phyloP scores from a whole-genome alignment of 64 coral and sea anemone species.

The Pocillopora damicornis region DNA sequence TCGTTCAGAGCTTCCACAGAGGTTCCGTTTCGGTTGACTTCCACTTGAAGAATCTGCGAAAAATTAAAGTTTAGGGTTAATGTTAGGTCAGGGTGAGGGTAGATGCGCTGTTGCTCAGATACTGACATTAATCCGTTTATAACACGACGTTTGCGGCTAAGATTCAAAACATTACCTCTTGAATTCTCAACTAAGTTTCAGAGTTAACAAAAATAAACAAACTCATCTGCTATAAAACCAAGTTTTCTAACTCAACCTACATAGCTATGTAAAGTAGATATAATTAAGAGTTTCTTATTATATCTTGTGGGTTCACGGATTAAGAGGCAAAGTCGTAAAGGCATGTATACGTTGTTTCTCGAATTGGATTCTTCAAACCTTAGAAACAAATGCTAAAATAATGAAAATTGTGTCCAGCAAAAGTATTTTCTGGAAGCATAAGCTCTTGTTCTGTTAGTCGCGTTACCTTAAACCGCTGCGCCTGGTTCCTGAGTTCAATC shows the following conservation, averaged over 20 bases:
- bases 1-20: slow-evolving; percentile 95
- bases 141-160: no score
- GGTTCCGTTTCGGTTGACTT: slow-evolving; percentile 78
- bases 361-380: neutral
- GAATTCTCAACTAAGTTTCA: no score
- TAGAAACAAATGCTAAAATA: no score
- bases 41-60: slow-evolving; percentile 77
- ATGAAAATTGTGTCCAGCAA: neutral
- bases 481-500: slow-evolving; percentile 70
- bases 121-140: no score
- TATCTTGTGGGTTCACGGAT: no score
- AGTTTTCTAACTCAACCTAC: no score
- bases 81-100: no score
- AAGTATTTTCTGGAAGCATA: neutral
- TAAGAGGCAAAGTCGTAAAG: neutral
- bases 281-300: no score
- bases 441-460: neutral
- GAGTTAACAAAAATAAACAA: no score
- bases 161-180: neutral
- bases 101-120: no score
- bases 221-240: no score
- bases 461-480: slow-evolving; percentile 85
- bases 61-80: neutral
- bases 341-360: neutral
- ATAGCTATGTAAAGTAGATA: no score